Evolutionary conservation across 2,113 vertebrate species (phyloP).

Genomic region (Sylvia atricapilla): DNA sequence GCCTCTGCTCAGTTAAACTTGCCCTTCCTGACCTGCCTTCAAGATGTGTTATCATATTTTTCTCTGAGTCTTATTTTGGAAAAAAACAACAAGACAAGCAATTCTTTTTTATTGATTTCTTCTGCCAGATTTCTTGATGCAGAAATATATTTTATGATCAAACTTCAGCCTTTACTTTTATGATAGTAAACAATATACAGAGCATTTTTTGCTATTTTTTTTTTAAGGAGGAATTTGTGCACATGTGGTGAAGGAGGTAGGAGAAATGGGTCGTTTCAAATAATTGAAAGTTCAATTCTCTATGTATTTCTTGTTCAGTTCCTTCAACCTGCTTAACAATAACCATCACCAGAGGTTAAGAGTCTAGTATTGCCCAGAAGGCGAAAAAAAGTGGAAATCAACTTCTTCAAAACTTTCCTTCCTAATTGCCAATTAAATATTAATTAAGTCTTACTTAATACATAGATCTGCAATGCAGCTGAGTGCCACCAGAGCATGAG

Average conservation of each 20-base stretch:
- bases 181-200: constrained; percentile 1
- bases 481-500: not conserved
- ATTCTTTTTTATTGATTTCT: constrained; percentile 66
- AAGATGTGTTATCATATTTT: constrained; percentile 50
- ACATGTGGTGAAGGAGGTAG: not conserved
- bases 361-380: not conserved
- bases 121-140: constrained; percentile 54
- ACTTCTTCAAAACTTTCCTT: not conserved
- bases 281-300: not conserved
- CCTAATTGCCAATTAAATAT: constrained; percentile 47
- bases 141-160: constrained; percentile 62
- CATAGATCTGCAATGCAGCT: not conserved
- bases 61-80: constrained; percentile 33
- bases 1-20: not conserved
- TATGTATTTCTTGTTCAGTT: not conserved
- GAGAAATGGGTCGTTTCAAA: not conserved
- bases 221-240: not conserved
- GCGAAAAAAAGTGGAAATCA: not conserved
- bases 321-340: not conserved
- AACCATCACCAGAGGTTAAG: not conserved
- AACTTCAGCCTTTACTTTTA: constrained; percentile 27
- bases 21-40: constrained; percentile 20
- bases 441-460: not conserved
- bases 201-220: not conserved
- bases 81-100: constrained; percentile 34